Base-by-base conservation (phyloP, 2,113 vertebrate species). In the Erythrolamprus reginae region DNA sequence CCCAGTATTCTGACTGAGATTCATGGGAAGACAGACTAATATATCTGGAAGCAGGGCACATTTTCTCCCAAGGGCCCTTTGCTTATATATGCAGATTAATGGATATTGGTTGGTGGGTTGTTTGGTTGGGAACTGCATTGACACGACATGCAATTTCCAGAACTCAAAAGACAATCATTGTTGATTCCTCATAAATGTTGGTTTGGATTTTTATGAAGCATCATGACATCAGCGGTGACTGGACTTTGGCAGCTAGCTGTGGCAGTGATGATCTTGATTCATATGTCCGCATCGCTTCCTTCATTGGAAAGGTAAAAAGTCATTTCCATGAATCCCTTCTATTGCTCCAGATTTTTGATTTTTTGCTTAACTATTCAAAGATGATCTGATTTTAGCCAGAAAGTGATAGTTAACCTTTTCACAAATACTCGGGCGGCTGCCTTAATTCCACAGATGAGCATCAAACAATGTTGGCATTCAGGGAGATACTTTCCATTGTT, bases 301-400 rank as follows among this genome's bases (percentile, higher is more conserved):
- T 28, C 93, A 86, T 0, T 0, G 86, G 93, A 95, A 50, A 96
- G 95, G 96, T 97, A 91, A 96, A 91, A 96, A 58, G 77, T 50
- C 24, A 2, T 9, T 90, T 77, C 61, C 19, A 52, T 17, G 45
- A 82, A 51, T 92, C 26, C 13, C 33, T 84, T 85, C 85, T 26
- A 65, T 82, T 26, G 83, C 84, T 87, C 56, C 1, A 19, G 0
- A 10, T 92, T 91, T 83, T 26, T 87, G 47, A 51, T 88, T 65
- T 28, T 24, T 89, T 28, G 12, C 38, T 55, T 42, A 48, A 10
- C 45, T 33, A 89, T 89, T 7, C 4, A 55, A 90, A 42, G 52
- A 45, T 90, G 89, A 88, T 45, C 24, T 33, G 51, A 24, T 65
- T 89, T 42, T 84, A 52, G 1, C 47, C 65, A 38, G n/a, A 38